phyloP scores from a whole-genome alignment of 2,888 invertebrate species.

The Ormyrus rosae region DNA sequence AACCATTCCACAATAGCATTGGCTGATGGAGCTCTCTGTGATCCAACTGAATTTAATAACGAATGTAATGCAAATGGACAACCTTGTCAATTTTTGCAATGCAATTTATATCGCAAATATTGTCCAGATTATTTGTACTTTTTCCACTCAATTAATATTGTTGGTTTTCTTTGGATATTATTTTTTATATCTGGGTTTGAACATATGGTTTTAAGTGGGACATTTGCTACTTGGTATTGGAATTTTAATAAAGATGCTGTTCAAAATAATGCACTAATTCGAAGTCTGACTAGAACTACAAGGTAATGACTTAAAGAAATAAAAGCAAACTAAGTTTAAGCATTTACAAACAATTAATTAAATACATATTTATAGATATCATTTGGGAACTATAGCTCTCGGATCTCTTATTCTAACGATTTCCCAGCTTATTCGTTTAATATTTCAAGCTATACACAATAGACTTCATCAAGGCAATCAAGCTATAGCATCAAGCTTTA shows the following conservation, averaged over 20 bases:
- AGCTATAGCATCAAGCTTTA: constrained; percentile 80
- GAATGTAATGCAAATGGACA: constrained; percentile 37
- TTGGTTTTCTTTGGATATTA: constrained; percentile 92
- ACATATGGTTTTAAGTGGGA: constrained; percentile 92
- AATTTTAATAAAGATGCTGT: constrained; percentile 88
- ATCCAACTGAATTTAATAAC: constrained; percentile 23
- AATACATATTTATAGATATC: constrained; percentile 76
- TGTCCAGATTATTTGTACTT: constrained; percentile 17
- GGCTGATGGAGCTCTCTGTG: not conserved
- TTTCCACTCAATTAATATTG: constrained; percentile 76
- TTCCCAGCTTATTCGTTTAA: constrained; percentile 89
- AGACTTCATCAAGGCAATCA: constrained; percentile 84
- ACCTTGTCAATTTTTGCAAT: constrained; percentile 23
- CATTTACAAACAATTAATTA: not conserved
- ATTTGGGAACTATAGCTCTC: constrained; percentile 86
- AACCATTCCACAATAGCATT: not conserved
- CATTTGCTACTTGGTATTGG: constrained; percentile 87
- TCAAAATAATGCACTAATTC: constrained; percentile 85
- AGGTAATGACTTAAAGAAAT: constrained; percentile 71
- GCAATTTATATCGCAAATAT: constrained; percentile 10
- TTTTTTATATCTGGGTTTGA: constrained; percentile 93
- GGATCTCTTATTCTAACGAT: constrained; percentile 90
- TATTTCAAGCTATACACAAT: constrained; percentile 91
- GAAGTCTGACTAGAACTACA: constrained; percentile 83
- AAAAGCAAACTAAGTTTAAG: too few species aligned